Evolutionary conservation across 2,797 vertebrate genomes (phyloP), one percentile per base, ranked within the genome.

Genomic region (Propithecus perrieri): DNA sequence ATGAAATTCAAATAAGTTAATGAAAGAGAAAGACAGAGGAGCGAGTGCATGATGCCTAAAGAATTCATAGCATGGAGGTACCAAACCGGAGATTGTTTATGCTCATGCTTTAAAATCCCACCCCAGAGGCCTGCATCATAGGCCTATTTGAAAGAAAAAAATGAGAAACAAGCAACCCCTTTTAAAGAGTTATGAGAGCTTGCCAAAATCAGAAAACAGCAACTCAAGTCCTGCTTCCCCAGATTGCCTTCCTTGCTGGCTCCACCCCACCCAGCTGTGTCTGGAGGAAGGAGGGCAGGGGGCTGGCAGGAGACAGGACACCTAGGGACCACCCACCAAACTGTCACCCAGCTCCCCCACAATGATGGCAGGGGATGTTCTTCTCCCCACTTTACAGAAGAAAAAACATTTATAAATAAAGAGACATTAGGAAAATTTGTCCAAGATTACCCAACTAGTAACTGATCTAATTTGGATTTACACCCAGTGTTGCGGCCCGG

Each of bases 391-490:
- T 67, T 72, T 63, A 38, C 85, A 89, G 18, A n/a, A 20, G 53
- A 48, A 33, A 53, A 75, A 50, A 38, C 24, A 28, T 84, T 78
- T 30, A 30, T 26, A 88, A 20, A 53, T 57, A 80, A 88, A 48
- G 9, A 89, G 22, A 17, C 48, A 18, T 50, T 43, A 72, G 63
- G 33, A 69, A 59, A 50, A 61, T 20, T 55, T 89, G 41, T 12
- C 43, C 55, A 57, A 43, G 53, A 69, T 41, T 38, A 6, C 41
- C 57, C 33, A 74, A 10, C 11, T 35, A n/a, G 26, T 43, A 50
- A 78, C 10, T 55, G 20, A 24, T 59, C 48, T 48, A 65, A 57
- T 88, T 92, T 92, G 75, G 61, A 63, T 78, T 53, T 88, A 43
- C 4, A 55, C 20, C 55, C 38, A 53, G 35, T 72, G n/a, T n/a